A percentile compares a stretch with the other conserved stretches of the same genome.
These are phyloP conservation scores for Muricea muricata DNA, from an alignment of 92 coral and sea anemone species.

Conservation along the genomic window DNA sequence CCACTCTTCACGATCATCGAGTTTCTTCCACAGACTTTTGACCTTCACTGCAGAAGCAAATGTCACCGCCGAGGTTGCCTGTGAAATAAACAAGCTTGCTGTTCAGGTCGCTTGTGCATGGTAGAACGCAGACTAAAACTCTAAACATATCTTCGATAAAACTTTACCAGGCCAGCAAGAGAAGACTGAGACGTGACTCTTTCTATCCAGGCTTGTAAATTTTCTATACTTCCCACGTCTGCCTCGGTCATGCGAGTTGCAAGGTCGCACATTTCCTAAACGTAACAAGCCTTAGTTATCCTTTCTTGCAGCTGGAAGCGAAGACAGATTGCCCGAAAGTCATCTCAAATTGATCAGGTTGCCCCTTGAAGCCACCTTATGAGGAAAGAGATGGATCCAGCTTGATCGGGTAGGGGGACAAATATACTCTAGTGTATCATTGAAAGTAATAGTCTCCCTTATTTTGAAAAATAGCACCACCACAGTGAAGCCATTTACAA, in stretches of 20 bases:
- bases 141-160: neutral
- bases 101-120: no score
- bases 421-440: no score
- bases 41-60: conserved; percentile 68
- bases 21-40: conserved; percentile 58
- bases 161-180: conserved; percentile 2
- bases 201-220: conserved; percentile 54
- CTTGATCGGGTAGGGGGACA: no score
- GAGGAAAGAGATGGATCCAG: no score
- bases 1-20: conserved; percentile 35
- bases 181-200: conserved; percentile 30
- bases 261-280: conserved; percentile 65
- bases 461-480: no score
- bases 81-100: neutral
- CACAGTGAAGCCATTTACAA: no score
- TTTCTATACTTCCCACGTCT: conserved; percentile 57
- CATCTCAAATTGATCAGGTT: no score
- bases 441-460: no score
- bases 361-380: no score
- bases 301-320: no score
- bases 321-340: no score
- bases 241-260: conserved; percentile 65
- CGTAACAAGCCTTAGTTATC: no score
- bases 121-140: neutral
- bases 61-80: conserved; percentile 57